Evolutionary conservation across 2,113 vertebrate genomes (phyloP), one percentile per base, ranked within the genome.

Genomic region (Cryptomyrus ogoouensis): DNA sequence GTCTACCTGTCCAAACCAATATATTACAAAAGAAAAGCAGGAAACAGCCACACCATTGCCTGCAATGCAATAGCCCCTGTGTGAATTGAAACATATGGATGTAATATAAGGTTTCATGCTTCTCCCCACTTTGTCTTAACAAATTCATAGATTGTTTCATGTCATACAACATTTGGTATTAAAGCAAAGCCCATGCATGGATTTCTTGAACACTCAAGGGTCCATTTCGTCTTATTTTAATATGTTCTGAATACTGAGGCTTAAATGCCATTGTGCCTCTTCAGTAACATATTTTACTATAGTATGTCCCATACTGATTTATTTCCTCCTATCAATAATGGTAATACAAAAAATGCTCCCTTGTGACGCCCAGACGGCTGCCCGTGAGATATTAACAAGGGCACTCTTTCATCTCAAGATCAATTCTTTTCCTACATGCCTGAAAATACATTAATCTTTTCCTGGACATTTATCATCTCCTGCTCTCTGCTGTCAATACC

Each of bases 11-110:
- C 70, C 44, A 89, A 80, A 35, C 8, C 8, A n/a, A 92, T 91
- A 86, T 86, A 89, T 50, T 90, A 52, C 91, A 91, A 39, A 21
- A 90, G 90, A 91, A 80, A 90, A 49, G 88, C 85, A 31, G 15
- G 47, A 56, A 52, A 53, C 13, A 19, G 49, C 19, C n/a, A 39
- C n/a, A 53, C 9, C 12, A 31, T 56, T 53, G 39, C n/a, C 4
- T 31, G 15, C 27, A 87, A 27, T 6, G n/a, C 21, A n/a, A 42
- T 15, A 53, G 27, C 24, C 49, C 46, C 85, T 56, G 50, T n/a
- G 49, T 50, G n/a, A 56, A 27, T 5, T 35, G 47, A 52, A 87
- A 87, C 31, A 17, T 87, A 56, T 19, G 31, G 47, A 87, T 87
- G 27, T n/a, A 53, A 87, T n/a, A 27, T 13, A 35, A 31, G 27